Evolutionary conservation across 2,797 vertebrate genomes (phyloP), one percentile per base, ranked within the genome.

Genomic region (Triplophysa yarkandensis): DNA sequence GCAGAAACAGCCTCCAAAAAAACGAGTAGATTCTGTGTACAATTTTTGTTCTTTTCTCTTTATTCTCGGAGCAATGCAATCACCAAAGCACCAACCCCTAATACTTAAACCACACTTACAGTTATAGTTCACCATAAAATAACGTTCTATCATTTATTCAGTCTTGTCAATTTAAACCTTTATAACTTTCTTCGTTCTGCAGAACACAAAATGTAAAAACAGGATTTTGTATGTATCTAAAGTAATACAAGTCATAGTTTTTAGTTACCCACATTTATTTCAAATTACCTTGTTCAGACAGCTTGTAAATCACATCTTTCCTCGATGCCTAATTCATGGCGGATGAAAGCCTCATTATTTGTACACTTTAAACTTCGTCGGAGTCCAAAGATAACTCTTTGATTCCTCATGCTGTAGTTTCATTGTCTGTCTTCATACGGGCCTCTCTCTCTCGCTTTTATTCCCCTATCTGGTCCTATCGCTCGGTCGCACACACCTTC

Each of bases 401-500:
- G 66, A 78, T 78, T 44, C 55, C 48, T 30, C 62, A 48, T 54
- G 16, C 54, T 61, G 69, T 36, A 55, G 36, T 74, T 41, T 68
- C 64, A 60, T 28, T 69, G 65, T 54, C 36, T 62, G n/a, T 25
- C 39, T 23, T 55, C 44, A 57, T 9, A 32, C 1, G 1, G 55
- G 52, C 39, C 27, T 43, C 60, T 69, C 43, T 25, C 19, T 70
- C 44, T 80, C 27, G 44, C 28, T 72, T 28, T 36, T 60, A 28
- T 67, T 25, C 57, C 11, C 11, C 30, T 44, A 41, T 81, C 30
- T 44, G 11, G 50, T 46, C 41, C n/a, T 66, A 27, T 60, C 68
- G 57, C 54, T 74, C 60, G 25, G 43, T 74, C 74, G 63, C 76
- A 66, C 76, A 61, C 78, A 25, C 64, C 44, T 74, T 77, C 57